These are phyloP conservation scores for Epinotia brunnichana DNA, from an alignment of 2,888 invertebrate genomes.

Conservation along the genomic window DNA sequence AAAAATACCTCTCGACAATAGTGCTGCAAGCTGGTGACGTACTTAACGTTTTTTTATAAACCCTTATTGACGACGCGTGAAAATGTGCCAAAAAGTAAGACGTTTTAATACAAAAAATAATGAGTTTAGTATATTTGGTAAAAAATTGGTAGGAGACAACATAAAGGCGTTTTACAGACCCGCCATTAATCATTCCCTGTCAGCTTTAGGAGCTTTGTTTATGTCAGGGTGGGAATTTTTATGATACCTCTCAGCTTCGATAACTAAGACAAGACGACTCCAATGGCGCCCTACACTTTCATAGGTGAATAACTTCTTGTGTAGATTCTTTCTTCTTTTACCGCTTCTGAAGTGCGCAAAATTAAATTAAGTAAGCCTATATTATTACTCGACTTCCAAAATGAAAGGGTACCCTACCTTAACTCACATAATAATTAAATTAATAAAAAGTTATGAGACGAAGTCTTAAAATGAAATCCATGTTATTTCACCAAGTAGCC, in stretches of 20 bases:
- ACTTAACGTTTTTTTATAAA: too few relatives aligned
- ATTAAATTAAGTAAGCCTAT: background rate
- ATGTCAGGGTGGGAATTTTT: slow-evolving; percentile 28
- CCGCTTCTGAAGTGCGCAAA: background rate
- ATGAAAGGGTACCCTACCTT: background rate
- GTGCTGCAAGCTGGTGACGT: too few relatives aligned
- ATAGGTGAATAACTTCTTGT: background rate
- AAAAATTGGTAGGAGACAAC: slow-evolving; percentile 49
- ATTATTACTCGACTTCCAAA: background rate
- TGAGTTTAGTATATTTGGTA: slow-evolving; percentile 2
- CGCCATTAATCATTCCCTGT: slow-evolving; percentile 68
- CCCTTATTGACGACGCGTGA: background rate
- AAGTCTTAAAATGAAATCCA: slow-evolving; percentile 24
- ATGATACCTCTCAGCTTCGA: slow-evolving; percentile 27
- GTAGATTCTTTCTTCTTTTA: too few relatives aligned
- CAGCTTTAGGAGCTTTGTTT: slow-evolving; percentile 59
- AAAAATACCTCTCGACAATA: too few relatives aligned
- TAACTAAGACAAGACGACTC: slow-evolving; percentile 8
- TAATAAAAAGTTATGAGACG: background rate
- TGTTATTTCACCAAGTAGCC: slow-evolving; percentile 23
- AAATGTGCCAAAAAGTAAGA: background rate
- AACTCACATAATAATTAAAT: slow-evolving; percentile 9
- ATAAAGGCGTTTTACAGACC: slow-evolving; percentile 58
- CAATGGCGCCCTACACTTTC: slow-evolving; percentile 4
- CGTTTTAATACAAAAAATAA: background rate